Evolutionary conservation across 2,888 invertebrate genomes (phyloP), one percentile per base, ranked within the genome.

Genomic region (Thecophora atra): DNA sequence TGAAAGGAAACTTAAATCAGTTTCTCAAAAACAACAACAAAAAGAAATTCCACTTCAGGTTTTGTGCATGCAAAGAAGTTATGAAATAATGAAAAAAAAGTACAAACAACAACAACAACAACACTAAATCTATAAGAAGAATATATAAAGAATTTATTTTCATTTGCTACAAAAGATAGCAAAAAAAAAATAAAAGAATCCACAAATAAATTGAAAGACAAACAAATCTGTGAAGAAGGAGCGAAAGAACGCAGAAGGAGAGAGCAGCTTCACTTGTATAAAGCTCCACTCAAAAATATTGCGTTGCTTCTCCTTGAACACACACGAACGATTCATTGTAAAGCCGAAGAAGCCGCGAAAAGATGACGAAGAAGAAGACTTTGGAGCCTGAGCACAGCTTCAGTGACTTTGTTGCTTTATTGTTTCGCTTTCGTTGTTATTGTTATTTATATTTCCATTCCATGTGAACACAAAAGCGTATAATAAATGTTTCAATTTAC

Each of bases 401-500:
- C n/a, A n/a, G 37, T 15, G 15, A 54, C 24, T 56, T 56, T 56
- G 37, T 30, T 62, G 37, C 30, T 30, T 28, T 62, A n/a, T n/a
- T n/a, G n/a, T 56, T 1, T 7, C 24, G 21, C 24, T 51, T 5
- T 51, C 24, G 24, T 56, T 19, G 26, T 63, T 42, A 21, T 37
- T 37, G 37, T 37, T 37, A 30, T 30, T 30, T 37, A 37, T 37
- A 37, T 37, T 37, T 37, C 11, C 37, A 37, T 37, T 37, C 6
- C 37, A 37, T 37, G n/a, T n/a, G n/a, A n/a, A 37, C 2, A 37
- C 11, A 37, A 6, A 2, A 37, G 37, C 13, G 37, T 64, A 70
- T 54, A 42, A 37, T 30, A 70, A 70, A 54, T 64, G 11, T 63
- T 30, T 70, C 42, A 54, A 69, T 64, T 70, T 63, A 70, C 63